Evolutionary conservation across 2,797 vertebrate species (phyloP).

Genomic region (Heteromormyrus szaboi): DNA sequence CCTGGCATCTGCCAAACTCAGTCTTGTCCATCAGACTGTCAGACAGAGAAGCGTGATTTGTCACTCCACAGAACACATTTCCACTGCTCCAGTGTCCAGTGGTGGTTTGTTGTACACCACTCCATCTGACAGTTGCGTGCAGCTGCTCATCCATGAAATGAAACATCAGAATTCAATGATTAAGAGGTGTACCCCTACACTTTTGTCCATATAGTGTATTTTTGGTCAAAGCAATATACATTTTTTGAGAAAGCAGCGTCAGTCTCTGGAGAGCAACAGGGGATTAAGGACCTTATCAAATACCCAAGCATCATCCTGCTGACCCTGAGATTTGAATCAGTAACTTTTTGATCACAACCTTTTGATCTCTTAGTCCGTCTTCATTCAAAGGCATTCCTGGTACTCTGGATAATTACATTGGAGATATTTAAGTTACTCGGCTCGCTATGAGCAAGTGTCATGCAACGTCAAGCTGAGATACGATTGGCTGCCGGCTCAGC

Average conservation of each 20-base stretch:
- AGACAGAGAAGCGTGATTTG: not conserved
- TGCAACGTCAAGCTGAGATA: not conserved
- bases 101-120: not conserved
- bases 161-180: not conserved
- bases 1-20: too few species aligned
- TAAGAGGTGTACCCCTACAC: not conserved
- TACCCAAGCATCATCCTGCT: not conserved
- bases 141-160: not conserved
- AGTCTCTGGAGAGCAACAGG: not conserved
- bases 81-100: not conserved
- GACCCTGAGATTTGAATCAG: not conserved
- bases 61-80: not conserved
- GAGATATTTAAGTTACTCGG: not conserved
- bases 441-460: not conserved
- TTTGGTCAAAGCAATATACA: not conserved
- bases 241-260: not conserved
- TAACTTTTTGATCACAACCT: not conserved
- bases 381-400: not conserved
- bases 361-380: not conserved
- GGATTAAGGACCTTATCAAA: not conserved
- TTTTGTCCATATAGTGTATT: not conserved
- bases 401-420: not conserved
- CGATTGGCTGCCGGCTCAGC: not conserved
- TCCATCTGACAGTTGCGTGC: not conserved
- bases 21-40: not conserved